phyloP scores from a whole-genome alignment of 1,140 invertebrate species.

The Phymastichus coffea region DNA sequence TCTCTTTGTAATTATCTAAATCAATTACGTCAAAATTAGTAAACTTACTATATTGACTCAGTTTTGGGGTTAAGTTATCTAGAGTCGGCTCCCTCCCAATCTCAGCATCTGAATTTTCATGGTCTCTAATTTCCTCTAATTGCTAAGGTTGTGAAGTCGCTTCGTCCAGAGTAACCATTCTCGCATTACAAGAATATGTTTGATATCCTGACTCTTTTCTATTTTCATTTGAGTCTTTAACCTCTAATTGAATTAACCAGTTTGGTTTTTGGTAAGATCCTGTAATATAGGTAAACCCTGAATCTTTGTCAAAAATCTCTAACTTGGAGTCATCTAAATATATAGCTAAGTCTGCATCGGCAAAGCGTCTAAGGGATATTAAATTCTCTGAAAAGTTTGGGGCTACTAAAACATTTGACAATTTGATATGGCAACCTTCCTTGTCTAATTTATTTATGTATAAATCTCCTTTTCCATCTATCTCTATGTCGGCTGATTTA shows the following conservation, averaged over 20 bases:
- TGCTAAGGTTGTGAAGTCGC: too few species aligned
- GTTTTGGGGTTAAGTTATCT: slow-evolving; percentile 1
- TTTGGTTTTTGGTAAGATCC: slow-evolving; percentile 11
- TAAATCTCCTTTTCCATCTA: slow-evolving; percentile 21
- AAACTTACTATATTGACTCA: slow-evolving; percentile 3
- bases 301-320: not conserved
- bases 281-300: not conserved
- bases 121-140: slow-evolving; percentile 14
- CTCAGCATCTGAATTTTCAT: slow-evolving; percentile 15
- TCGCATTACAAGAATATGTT: too few species aligned
- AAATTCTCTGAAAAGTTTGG: slow-evolving; percentile 24
- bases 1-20: slow-evolving; percentile 1
- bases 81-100: slow-evolving; percentile 21
- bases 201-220: not conserved
- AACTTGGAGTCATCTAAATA: slow-evolving; percentile 3
- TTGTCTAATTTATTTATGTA: slow-evolving; percentile 6
- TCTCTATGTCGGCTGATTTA: slow-evolving; percentile 16
- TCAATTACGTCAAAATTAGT: not conserved
- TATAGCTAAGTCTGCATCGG: slow-evolving; percentile 10
- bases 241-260: slow-evolving; percentile 11
- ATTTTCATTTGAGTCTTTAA: slow-evolving; percentile 7
- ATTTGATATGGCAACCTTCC: slow-evolving; percentile 3
- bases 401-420: slow-evolving; percentile 7
- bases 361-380: slow-evolving; percentile 27
- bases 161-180: too few species aligned